phyloP scores from a whole-genome alignment of 2,797 vertebrate species.

The Oreochromis mossambicus region DNA sequence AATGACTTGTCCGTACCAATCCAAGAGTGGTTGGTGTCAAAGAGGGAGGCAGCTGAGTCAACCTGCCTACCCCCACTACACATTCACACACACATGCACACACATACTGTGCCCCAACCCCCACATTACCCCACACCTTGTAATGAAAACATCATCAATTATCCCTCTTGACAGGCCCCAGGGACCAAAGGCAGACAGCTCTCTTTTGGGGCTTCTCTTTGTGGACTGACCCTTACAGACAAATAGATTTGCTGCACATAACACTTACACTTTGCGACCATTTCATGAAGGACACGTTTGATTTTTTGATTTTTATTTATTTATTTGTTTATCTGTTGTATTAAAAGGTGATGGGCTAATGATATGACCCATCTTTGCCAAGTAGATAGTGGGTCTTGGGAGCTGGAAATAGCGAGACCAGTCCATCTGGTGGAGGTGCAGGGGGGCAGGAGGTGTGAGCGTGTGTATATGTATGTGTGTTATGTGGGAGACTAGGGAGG shows the following conservation, averaged over 20 bases:
- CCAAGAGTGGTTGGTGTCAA: constrained; percentile 77
- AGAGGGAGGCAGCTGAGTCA: constrained; percentile 83
- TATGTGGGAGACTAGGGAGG: neutral
- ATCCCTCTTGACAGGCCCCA: constrained; percentile 82
- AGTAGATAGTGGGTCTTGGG: constrained; percentile 44
- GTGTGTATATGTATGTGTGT: constrained; percentile 23
- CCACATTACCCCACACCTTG: constrained; percentile 83
- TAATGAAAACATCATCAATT: constrained; percentile 96
- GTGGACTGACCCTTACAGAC: constrained; percentile 68
- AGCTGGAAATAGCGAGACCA: constrained; percentile 47
- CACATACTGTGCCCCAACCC: constrained; percentile 71
- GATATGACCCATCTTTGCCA: constrained; percentile 55
- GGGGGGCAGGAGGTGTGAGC: constrained; percentile 17
- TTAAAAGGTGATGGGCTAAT: constrained; percentile 53
- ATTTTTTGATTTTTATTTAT: neutral
- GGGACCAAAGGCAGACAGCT: constrained; percentile 80
- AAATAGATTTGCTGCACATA: constrained; percentile 26
- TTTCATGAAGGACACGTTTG: neutral
- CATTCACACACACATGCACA: constrained; percentile 30
- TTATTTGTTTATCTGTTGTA: constrained; percentile 30
- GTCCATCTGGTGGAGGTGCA: constrained; percentile 38
- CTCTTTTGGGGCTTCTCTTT: constrained; percentile 81
- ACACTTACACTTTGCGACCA: neutral
- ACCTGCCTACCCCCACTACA: constrained; percentile 69
- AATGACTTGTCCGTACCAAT: constrained; percentile 74